Percentiles rank a stretch among this genome's conserved stretches.
phyloP scores from a whole-genome alignment of 2,888 invertebrate species.

The Cyclophora albipunctata region DNA sequence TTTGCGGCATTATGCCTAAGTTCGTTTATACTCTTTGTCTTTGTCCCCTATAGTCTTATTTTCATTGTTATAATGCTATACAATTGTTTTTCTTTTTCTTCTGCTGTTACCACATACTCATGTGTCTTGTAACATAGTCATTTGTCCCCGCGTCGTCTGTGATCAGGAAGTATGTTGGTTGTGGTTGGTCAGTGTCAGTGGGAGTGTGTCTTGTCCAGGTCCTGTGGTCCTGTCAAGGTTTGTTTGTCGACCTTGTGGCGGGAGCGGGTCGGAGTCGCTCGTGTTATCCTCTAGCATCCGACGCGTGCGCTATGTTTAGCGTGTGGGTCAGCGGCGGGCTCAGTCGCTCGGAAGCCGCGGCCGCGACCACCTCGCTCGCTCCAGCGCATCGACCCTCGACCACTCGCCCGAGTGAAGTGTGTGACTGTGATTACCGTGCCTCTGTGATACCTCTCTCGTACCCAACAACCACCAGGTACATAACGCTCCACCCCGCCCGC shows the following conservation, averaged over 20 bases:
- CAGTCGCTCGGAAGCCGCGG: constrained; percentile 72
- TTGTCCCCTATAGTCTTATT: too few relatives aligned
- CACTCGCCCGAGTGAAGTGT: constrained; percentile 70
- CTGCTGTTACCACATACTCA: too few relatives aligned
- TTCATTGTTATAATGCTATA: too few relatives aligned
- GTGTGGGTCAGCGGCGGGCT: constrained; percentile 31
- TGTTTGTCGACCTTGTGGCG: constrained; percentile 56
- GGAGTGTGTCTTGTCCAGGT: too few relatives aligned
- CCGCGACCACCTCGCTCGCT: constrained; percentile 65
- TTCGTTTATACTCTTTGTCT: too few relatives aligned
- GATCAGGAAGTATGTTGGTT: too few relatives aligned
- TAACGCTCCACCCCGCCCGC: constrained; percentile 13
- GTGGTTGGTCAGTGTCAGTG: too few relatives aligned
- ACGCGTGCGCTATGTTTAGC: constrained; percentile 58
- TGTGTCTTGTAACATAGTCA: too few relatives aligned
- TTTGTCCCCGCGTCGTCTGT: too few relatives aligned
- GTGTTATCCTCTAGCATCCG: constrained; percentile 45
- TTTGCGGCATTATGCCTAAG: too few relatives aligned
- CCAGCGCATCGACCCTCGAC: constrained; percentile 66
- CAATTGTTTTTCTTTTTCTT: too few relatives aligned
- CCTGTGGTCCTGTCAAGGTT: constrained; percentile 32
- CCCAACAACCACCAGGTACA: constrained; percentile 2
- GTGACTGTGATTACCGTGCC: constrained; percentile 64
- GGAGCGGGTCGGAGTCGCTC: constrained; percentile 20
- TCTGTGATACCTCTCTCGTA: constrained; percentile 31